These are phyloP conservation scores for Ptychadena robeensis DNA, from an alignment of 2,797 vertebrate species.

Conservation along the genomic window DNA sequence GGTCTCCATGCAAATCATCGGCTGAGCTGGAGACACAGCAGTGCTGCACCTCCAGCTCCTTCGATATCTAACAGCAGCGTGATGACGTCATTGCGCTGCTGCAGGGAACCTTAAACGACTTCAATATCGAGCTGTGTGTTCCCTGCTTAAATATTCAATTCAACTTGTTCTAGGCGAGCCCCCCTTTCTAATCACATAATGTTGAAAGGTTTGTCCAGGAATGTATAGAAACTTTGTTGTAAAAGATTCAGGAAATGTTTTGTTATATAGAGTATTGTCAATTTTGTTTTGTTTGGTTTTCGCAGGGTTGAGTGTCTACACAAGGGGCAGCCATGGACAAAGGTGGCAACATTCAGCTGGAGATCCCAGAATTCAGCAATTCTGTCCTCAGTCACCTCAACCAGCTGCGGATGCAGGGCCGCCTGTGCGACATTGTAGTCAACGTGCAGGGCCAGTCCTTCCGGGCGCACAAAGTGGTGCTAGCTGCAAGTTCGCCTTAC, in stretches of 20 bases:
- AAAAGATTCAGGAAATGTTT: not conserved
- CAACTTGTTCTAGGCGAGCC: too few species aligned
- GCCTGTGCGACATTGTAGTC: constrained; percentile 96
- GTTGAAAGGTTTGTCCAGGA: too few species aligned
- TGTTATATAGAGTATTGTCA: constrained; percentile 3
- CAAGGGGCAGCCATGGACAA: constrained; percentile 86
- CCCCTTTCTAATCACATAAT: too few species aligned
- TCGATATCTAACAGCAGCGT: too few species aligned
- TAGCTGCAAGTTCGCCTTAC: constrained; percentile 96
- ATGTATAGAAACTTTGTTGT: too few species aligned
- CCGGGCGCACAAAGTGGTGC: constrained; percentile 94
- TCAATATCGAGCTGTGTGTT: too few species aligned
- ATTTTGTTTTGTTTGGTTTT: not conserved
- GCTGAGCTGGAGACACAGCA: too few species aligned
- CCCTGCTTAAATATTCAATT: too few species aligned
- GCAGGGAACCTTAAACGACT: too few species aligned
- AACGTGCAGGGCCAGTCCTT: constrained; percentile 96
- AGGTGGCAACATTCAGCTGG: constrained; percentile 92
- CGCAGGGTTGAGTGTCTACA: constrained; percentile 67
- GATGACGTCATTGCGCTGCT: too few species aligned
- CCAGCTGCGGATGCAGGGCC: constrained; percentile 94
- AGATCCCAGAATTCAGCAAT: constrained; percentile 98
- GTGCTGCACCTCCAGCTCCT: too few species aligned
- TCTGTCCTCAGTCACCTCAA: constrained; percentile 95
- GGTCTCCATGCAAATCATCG: too few species aligned